phyloP scores from a whole-genome alignment of 2,797 vertebrate species.

The Scomberomorus guttatus region DNA sequence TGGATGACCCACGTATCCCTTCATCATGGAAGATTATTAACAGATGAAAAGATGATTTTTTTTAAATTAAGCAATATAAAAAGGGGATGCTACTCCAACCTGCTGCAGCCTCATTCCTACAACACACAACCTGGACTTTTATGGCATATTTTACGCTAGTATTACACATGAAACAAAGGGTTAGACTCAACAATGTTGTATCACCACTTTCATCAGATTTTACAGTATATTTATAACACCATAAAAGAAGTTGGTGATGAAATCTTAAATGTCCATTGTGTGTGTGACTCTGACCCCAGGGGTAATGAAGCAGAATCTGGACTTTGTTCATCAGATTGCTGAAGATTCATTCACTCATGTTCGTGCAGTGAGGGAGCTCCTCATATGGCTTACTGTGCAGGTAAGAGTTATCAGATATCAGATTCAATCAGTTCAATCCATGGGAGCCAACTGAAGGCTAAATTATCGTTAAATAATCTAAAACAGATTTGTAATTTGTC shows the following conservation, averaged over 20 bases:
- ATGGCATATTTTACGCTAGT: not conserved
- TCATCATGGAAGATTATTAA: constrained; percentile 26
- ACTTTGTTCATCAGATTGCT: constrained; percentile 44
- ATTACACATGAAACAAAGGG: not conserved
- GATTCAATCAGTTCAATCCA: not conserved
- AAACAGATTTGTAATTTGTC: not conserved
- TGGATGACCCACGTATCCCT: constrained; percentile 18
- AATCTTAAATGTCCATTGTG: constrained; percentile 5
- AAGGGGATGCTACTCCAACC: no score
- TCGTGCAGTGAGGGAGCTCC: constrained; percentile 36
- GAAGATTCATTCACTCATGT: constrained; percentile 40
- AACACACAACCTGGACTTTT: not conserved
- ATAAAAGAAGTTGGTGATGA: not conserved
- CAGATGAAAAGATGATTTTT: not conserved
- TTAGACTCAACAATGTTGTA: not conserved
- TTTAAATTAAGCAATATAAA: no score
- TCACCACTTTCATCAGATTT: not conserved
- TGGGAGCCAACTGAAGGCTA: not conserved
- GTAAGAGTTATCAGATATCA: constrained; percentile 47
- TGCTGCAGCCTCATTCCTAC: not conserved
- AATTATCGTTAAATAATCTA: no score
- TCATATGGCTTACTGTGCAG: constrained; percentile 65
- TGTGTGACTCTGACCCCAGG: constrained; percentile 50
- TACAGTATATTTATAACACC: no score
- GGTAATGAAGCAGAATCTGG: constrained; percentile 39